Conservation (phyloP, 2,113 vertebrate genomes). For the Steatornis caripensis region DNA sequence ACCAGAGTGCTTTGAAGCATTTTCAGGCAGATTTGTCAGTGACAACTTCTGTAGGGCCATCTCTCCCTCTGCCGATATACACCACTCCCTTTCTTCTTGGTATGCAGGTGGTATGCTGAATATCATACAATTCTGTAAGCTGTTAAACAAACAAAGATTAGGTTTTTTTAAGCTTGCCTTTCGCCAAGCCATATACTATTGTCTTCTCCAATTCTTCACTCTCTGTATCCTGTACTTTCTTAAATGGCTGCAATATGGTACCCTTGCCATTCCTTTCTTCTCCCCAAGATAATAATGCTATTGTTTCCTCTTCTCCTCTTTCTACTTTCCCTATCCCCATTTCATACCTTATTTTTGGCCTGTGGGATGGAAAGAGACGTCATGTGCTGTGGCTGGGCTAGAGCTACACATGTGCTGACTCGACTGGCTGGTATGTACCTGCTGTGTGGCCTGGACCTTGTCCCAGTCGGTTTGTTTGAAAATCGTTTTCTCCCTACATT, state of each 20-base stretch:
- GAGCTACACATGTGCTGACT: background rate
- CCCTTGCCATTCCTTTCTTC: background rate
- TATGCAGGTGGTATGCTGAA: accelerated
- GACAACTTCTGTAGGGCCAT: background rate
- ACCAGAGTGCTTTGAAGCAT: background rate
- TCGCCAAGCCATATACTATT: accelerated
- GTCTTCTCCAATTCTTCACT: background rate
- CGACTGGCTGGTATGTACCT: background rate
- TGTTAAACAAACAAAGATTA: background rate
- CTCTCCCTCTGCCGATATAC: background rate
- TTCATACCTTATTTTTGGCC: background rate
- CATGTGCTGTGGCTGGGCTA: background rate
- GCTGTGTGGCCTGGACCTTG: background rate
- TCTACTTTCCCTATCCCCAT: background rate
- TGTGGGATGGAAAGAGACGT: background rate
- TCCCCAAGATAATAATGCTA: background rate
- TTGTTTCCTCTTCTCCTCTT: background rate
- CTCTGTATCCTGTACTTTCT: background rate
- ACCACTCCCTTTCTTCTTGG: background rate
- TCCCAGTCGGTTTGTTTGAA: background rate
- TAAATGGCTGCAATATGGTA: background rate
- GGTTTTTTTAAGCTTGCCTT: background rate
- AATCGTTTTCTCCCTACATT: background rate
- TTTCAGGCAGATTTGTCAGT: background rate
- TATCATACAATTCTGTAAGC: background rate